Conservation (phyloP, 1,140 invertebrate genomes). For the Aphelenchoides fujianensis region DNA sequence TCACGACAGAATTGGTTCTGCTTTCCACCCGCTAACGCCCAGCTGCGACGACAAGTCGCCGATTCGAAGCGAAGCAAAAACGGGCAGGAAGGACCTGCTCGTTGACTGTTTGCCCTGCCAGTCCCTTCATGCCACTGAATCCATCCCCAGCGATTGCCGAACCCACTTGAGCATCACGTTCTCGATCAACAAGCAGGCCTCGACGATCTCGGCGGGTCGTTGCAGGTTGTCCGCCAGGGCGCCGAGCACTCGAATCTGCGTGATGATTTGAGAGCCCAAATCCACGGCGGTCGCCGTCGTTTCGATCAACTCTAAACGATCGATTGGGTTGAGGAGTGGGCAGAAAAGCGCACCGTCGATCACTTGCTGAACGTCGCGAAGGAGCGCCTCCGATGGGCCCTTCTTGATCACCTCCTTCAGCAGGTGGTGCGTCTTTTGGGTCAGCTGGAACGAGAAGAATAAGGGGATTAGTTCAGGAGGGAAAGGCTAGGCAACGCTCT, state of each 20-base stretch:
- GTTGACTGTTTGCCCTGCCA: no score
- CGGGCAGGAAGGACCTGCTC: no score
- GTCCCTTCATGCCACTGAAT: no score
- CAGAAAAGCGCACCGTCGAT: slow-evolving; percentile 1
- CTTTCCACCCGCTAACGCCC: no score
- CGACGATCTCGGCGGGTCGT: slow-evolving; percentile 43
- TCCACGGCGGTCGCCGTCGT: slow-evolving; percentile 52
- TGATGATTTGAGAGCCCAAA: slow-evolving; percentile 51
- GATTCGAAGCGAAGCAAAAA: no score
- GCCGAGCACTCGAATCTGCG: slow-evolving; percentile 53
- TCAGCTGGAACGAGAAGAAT: slow-evolving; percentile 19
- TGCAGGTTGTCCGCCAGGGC: slow-evolving; percentile 53
- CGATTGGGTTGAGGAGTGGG: neutral
- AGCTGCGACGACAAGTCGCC: no score
- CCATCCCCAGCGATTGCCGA: neutral
- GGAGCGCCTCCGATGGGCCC: neutral
- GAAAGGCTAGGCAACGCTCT: neutral
- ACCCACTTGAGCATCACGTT: slow-evolving; percentile 55
- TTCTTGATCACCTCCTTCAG: slow-evolving; percentile 12
- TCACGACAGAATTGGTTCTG: neutral
- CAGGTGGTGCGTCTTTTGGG: slow-evolving; percentile 6
- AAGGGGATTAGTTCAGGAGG: no score
- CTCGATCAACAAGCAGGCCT: slow-evolving; percentile 55
- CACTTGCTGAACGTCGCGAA: neutral
- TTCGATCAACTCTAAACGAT: slow-evolving; percentile 45